phyloP scores from a whole-genome alignment of 2,113 vertebrate genomes.

The Halichoeres trimaculatus region DNA sequence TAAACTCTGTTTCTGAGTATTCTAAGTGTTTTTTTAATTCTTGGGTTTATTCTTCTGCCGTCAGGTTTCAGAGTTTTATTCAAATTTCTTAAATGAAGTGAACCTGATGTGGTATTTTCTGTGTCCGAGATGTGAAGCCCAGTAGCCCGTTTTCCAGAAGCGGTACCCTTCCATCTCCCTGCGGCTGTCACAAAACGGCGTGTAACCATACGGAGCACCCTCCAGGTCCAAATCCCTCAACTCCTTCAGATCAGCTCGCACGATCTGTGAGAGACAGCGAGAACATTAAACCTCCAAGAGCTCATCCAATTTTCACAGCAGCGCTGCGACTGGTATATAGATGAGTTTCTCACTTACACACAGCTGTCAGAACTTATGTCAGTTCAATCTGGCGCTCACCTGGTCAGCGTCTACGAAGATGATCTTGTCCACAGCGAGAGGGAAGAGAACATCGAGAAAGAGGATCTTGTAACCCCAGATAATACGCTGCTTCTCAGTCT shows the following conservation, averaged over 20 bases:
- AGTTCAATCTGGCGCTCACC: conserved; percentile 75
- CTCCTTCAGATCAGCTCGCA: conserved; percentile 94
- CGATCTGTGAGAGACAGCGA: conserved; percentile 84
- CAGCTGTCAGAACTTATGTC: not conserved
- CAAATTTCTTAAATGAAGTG: not conserved
- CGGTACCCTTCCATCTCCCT: conserved; percentile 97
- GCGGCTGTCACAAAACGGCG: conserved; percentile 96
- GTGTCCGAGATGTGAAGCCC: conserved; percentile 93
- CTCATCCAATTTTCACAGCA: conserved; percentile 22
- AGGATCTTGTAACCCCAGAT: conserved; percentile 99
- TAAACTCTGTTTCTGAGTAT: not conserved
- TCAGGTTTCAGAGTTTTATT: not conserved
- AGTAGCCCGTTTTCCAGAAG: conserved; percentile 97
- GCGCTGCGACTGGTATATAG: not conserved
- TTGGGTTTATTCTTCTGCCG: not conserved
- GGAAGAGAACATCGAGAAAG: conserved; percentile 97
- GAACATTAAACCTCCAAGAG: not conserved
- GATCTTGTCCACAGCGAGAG: conserved; percentile 95
- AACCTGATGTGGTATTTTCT: conserved; percentile 98
- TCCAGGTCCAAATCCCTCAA: conserved; percentile 90
- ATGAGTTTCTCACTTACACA: not conserved
- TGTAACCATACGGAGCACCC: conserved; percentile 96
- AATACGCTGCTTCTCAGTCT: conserved; percentile 96
- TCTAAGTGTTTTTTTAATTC: not conserved
- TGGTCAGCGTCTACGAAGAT: conserved; percentile 99